These are phyloP conservation scores for Leptobrachium ailaonicum DNA, from an alignment of 2,113 vertebrate species.

Conservation along the genomic window DNA sequence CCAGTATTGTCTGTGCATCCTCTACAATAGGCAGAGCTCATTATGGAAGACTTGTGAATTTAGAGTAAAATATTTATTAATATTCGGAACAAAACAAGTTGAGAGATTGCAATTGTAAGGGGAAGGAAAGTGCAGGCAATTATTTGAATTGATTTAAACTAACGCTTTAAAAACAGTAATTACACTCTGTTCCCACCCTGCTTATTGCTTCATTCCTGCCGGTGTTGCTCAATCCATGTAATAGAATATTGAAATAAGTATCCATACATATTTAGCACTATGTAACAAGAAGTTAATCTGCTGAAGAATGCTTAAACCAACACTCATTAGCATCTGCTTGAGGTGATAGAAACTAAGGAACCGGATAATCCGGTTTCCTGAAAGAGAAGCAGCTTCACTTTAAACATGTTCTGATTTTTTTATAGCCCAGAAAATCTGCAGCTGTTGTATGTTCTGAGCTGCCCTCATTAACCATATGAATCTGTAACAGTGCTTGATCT, in stretches of 20 bases:
- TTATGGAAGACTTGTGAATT: no score
- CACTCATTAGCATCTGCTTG: constrained; percentile 57
- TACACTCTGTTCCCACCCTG: constrained; percentile 55
- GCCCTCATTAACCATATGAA: not conserved
- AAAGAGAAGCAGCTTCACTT: constrained; percentile 18
- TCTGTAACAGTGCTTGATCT: no score
- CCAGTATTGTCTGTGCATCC: no score
- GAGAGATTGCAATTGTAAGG: not conserved
- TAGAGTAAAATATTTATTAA: no score
- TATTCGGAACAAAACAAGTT: not conserved
- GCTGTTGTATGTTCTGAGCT: not conserved
- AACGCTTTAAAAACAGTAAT: constrained; percentile 33
- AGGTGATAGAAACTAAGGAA: constrained; percentile 53
- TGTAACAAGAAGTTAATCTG: constrained; percentile 60
- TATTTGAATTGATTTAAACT: constrained; percentile 35
- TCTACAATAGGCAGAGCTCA: no score
- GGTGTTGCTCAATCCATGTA: constrained; percentile 54
- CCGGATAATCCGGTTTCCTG: constrained; percentile 50
- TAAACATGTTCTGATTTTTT: not conserved
- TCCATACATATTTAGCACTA: constrained; percentile 52
- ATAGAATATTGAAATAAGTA: constrained; percentile 59
- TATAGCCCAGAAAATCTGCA: not conserved
- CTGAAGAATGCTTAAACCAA: constrained; percentile 61
- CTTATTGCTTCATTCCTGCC: constrained; percentile 57
- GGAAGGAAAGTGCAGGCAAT: constrained; percentile 37